Evolutionary conservation across 2,888 invertebrate genomes (phyloP).

Genomic region (Eristalis tenax): DNA sequence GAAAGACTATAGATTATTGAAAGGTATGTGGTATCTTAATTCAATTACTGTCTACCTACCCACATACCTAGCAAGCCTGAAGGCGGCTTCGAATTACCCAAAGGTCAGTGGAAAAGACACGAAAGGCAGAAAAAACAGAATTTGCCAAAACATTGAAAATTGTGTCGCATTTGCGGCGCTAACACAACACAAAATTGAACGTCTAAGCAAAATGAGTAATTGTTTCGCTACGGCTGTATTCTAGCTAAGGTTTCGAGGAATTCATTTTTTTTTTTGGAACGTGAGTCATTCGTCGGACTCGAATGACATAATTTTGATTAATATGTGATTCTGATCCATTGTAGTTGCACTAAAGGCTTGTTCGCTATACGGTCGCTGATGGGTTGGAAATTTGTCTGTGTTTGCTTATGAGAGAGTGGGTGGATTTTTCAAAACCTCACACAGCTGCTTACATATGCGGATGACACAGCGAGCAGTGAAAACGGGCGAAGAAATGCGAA

Average conservation of each 20-base stretch:
- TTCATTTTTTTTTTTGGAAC: neutral
- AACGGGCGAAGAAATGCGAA: no score
- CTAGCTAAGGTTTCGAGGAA: neutral
- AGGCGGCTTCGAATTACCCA: neutral
- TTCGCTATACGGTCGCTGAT: neutral
- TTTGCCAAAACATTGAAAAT: slow-evolving; percentile 24
- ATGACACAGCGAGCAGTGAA: no score
- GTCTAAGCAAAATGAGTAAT: slow-evolving; percentile 19
- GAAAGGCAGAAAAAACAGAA: neutral
- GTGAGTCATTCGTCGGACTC: slow-evolving; percentile 24
- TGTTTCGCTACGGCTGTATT: neutral
- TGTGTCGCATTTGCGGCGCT: slow-evolving; percentile 34
- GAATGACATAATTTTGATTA: slow-evolving; percentile 24
- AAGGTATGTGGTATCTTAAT: neutral
- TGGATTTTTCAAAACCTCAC: no score
- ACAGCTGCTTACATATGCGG: no score
- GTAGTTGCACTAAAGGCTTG: neutral
- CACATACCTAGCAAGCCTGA: neutral
- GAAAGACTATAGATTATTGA: no score
- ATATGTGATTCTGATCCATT: neutral
- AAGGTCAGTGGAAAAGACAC: neutral
- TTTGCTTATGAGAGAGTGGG: no score
- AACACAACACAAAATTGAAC: neutral
- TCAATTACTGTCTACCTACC: neutral
- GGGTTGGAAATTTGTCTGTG: no score